Percentiles rank a stretch among this genome's conserved stretches.
phyloP scores from a whole-genome alignment of 2,888 invertebrate species.

The Maniola hyperantus region DNA sequence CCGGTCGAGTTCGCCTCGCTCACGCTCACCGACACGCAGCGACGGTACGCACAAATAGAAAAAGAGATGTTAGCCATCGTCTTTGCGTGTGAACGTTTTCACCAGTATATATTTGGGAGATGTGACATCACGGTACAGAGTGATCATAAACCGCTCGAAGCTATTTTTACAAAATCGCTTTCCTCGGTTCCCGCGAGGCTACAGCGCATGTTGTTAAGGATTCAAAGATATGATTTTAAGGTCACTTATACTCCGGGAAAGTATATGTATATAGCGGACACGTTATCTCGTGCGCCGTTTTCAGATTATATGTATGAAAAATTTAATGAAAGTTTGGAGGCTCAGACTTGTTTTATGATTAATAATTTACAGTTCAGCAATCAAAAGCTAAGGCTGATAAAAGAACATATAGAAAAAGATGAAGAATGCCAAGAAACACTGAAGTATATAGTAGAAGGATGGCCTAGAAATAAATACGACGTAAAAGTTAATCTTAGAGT shows the following conservation, averaged over 20 bases:
- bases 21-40: not conserved
- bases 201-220: slow-evolving; percentile 44
- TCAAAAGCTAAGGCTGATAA: slow-evolving; percentile 32
- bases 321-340: slow-evolving; percentile 28
- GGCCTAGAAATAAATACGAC: slow-evolving; percentile 42
- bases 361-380: slow-evolving; percentile 35
- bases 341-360: slow-evolving; percentile 37
- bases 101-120: slow-evolving; percentile 1
- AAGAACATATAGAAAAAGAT: slow-evolving; percentile 32
- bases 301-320: slow-evolving; percentile 34
- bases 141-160: slow-evolving; percentile 47
- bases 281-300: slow-evolving; percentile 42
- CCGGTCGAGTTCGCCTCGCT: not conserved
- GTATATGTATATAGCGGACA: slow-evolving; percentile 45
- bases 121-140: slow-evolving; percentile 28
- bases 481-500: slow-evolving; percentile 5
- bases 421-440: slow-evolving; percentile 30
- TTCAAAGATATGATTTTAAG: slow-evolving; percentile 42
- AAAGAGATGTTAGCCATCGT: slow-evolving; percentile 7
- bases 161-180: slow-evolving; percentile 43
- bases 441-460: slow-evolving; percentile 39
- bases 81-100: slow-evolving; percentile 1
- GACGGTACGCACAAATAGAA: not conserved
- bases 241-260: slow-evolving; percentile 44
- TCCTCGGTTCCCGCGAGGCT: slow-evolving; percentile 39